A percentile compares a stretch with the other conserved stretches of the same genome.
Evolutionary conservation across 2,797 vertebrate species (phyloP).

Genomic region (Coendou prehensilis): DNA sequence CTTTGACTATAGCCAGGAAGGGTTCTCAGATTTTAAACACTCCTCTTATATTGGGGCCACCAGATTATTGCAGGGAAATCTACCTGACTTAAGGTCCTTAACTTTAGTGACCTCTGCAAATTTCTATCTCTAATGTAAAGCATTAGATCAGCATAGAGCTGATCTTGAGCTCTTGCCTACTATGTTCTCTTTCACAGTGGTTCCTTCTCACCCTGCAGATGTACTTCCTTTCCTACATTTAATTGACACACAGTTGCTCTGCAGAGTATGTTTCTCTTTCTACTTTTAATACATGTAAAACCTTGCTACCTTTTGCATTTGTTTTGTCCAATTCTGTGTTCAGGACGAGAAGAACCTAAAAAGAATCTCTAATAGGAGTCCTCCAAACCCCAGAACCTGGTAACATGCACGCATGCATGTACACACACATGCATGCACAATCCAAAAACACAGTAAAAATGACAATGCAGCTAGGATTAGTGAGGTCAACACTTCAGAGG

Average conservation of each 20-base stretch:
- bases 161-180: neutral
- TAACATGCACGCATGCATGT: neutral
- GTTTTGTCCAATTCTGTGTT: neutral
- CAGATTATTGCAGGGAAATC: neutral
- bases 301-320: neutral
- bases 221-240: neutral
- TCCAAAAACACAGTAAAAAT: neutral
- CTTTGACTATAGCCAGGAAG: neutral
- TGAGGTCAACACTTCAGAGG: neutral
- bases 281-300: neutral
- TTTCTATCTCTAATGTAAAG: neutral
- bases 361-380: neutral
- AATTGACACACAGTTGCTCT: neutral
- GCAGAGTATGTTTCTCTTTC: neutral
- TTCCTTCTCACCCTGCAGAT: neutral
- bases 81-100: neutral
- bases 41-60: neutral
- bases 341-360: neutral
- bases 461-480: neutral
- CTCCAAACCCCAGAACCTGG: neutral
- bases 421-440: neutral
- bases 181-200: neutral
- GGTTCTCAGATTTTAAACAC: neutral
- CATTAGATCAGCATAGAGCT: too few relatives aligned
- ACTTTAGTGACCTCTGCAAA: neutral